Evolutionary conservation across 2,113 vertebrate genomes (phyloP), one percentile per base, ranked within the genome.

Genomic region (Enhydra lutris): DNA sequence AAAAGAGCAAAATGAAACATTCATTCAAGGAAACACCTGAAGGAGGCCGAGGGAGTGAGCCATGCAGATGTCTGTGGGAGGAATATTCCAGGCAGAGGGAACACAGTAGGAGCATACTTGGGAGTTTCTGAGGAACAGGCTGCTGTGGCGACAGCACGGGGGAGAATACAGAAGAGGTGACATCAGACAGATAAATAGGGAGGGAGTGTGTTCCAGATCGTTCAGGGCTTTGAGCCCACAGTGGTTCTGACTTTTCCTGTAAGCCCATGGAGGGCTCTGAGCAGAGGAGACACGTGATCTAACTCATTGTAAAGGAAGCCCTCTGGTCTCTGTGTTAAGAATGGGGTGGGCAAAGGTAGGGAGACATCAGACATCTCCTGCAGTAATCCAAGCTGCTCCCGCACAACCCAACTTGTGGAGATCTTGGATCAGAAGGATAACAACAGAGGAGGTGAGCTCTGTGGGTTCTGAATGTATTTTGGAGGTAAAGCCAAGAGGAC

Each of bases 81-180:
- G 80, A 47, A 14, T 5, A 18, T 7, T 20, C 82, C 26, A 12
- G 71, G 73, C 92, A 4, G 31, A 61, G 39, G 55, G 79, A 63
- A 26, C 57, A 24, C 2, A 26, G 63, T 1, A 17, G 61, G n/a
- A 55, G 45, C 34, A 4, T 2, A 7, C 11, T 39, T 13, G 42
- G 57, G 13, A 29, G n/a, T 20, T 78, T 6, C 14, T 36, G 8
- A 45, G 73, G 83, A 80, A 20, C 5, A 36, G 29, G 31, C 50
- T 29, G 20, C 0, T n/a, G 50, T 3, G 39, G 52, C 20, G 4
- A 24, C 4, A 23, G 57, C 34, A 9, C 1, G 8, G 15, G 15
- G 50, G 80, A 82, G 57, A 65, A 69, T 0, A 1, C 21, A 61
- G 21, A 29, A 13, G 0, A 4, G 29, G 36, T 23, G 79, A 34